Conservation (phyloP, 2,797 vertebrate species). For the Numenius phaeopus region DNA sequence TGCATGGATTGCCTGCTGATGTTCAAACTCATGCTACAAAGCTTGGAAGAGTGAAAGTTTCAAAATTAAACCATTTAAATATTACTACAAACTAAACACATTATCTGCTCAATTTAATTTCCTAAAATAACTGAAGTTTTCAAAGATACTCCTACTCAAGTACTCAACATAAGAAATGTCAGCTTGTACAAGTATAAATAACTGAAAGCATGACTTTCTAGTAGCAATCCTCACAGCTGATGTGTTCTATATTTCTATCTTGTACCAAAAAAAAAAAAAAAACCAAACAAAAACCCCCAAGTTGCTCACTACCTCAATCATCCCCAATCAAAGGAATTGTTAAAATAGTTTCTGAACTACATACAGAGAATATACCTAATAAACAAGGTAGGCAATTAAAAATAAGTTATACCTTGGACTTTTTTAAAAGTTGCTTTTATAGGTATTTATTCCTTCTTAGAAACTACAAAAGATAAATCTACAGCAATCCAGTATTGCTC, state of each 20-base stretch:
- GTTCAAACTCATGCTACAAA: background rate
- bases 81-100: background rate
- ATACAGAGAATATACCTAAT: background rate
- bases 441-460: background rate
- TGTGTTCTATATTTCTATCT: background rate
- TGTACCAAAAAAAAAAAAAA: background rate
- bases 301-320: background rate
- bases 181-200: background rate
- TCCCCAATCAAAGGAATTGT: background rate
- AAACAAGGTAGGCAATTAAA: too few relatives aligned
- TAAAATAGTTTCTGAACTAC: background rate
- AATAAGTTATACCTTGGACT: too few relatives aligned
- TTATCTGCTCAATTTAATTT: background rate
- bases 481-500: background rate
- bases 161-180: background rate
- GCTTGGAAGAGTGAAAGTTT: background rate
- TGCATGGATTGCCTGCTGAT: background rate
- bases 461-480: background rate
- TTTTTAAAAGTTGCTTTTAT: background rate
- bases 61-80: background rate
- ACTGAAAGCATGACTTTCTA: background rate
- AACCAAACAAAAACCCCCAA: background rate
- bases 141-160: background rate
- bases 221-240: background rate
- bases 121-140: background rate